Conservation (phyloP, 1,140 invertebrate genomes). For the Apis dorsata region DNA sequence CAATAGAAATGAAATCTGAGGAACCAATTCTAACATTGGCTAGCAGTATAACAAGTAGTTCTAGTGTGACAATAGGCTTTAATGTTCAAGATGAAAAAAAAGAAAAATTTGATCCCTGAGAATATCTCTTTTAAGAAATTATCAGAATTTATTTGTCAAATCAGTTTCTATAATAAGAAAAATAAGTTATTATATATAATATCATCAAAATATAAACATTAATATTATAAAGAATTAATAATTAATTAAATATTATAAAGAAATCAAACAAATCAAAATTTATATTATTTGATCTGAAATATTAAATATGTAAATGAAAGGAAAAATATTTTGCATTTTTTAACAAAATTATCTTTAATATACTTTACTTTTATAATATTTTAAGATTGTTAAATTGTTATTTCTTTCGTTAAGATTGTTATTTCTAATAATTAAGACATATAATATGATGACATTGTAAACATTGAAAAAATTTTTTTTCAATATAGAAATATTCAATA, state of each 20-base stretch:
- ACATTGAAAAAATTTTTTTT: background rate
- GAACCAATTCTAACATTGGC: conserved; percentile 76
- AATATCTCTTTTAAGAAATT: background rate
- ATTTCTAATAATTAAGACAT: background rate
- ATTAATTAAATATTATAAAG: background rate
- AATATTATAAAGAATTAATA: background rate
- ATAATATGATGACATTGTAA: background rate
- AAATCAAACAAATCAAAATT: background rate
- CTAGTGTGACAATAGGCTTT: conserved; percentile 74
- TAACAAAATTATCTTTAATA: background rate
- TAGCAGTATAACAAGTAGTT: conserved; percentile 74
- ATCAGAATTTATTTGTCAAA: background rate
- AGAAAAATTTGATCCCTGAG: conserved; percentile 38
- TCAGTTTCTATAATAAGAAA: background rate
- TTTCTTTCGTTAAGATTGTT: background rate
- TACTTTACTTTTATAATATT: background rate
- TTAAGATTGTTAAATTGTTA: background rate
- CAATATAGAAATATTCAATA: too few species aligned
- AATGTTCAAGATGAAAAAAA: conserved; percentile 68
- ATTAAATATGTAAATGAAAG: background rate
- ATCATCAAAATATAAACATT: background rate
- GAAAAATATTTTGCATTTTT: background rate
- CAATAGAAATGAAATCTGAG: conserved; percentile 36
- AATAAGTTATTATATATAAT: background rate
- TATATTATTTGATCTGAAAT: background rate